Conservation (phyloP, 2,888 invertebrate species). For the Eilema depressum region DNA sequence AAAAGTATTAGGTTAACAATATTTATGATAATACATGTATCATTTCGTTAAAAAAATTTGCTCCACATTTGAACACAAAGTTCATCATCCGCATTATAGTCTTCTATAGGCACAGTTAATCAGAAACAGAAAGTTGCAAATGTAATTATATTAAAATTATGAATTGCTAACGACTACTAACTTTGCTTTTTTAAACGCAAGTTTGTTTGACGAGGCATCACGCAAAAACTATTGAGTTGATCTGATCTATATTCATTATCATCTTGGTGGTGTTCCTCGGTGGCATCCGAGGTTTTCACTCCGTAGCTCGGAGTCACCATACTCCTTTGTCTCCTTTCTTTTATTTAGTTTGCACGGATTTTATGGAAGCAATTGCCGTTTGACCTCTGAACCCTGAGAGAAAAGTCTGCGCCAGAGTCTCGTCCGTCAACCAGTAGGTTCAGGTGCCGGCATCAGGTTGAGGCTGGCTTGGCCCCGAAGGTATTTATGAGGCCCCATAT, state of each 20-base stretch:
- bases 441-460: background rate
- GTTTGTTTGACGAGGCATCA: background rate
- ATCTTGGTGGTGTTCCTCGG: background rate
- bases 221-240: background rate
- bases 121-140: background rate
- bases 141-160: background rate
- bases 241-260: too few relatives aligned
- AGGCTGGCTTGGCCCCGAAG: background rate
- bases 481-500: background rate
- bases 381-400: background rate
- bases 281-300: background rate
- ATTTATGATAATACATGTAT: background rate
- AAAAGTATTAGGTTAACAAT: background rate
- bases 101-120: background rate
- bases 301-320: too few relatives aligned
- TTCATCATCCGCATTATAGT: background rate
- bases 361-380: background rate
- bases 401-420: background rate
- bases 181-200: background rate
- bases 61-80: background rate
- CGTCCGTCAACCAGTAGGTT: background rate
- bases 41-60: background rate
- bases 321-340: background rate
- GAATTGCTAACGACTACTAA: background rate
- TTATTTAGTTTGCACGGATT: background rate